These are phyloP conservation scores for Excalfactoria chinensis DNA, from an alignment of 2,113 vertebrate species.

Conservation along the genomic window DNA sequence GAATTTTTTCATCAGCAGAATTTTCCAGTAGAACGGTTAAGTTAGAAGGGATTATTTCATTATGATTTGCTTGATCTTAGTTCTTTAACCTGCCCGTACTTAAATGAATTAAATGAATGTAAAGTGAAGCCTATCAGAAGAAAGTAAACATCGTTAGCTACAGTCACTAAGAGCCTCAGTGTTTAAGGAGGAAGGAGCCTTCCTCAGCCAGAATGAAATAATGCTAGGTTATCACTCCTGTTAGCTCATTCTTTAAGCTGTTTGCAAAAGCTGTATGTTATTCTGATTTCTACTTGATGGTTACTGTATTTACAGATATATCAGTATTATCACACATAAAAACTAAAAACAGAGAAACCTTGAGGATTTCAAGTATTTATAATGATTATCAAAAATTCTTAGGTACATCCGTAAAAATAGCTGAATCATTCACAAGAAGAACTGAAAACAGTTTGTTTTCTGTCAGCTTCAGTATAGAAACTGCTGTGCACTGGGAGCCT, in stretches of 20 bases:
- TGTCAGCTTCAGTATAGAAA: not conserved
- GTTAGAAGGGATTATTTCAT: not conserved
- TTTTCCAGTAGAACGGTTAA: not conserved
- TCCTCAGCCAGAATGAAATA: not conserved
- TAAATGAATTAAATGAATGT: not conserved
- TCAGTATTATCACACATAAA: not conserved
- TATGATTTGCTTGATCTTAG: not conserved
- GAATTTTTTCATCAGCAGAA: not conserved
- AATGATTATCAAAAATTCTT: not conserved
- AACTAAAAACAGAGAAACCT: not conserved
- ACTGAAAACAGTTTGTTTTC: not conserved
- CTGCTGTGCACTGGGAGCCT: not conserved
- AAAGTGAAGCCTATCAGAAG: not conserved
- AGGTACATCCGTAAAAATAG: not conserved
- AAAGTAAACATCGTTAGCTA: not conserved
- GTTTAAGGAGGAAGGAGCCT: not conserved
- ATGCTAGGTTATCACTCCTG: not conserved
- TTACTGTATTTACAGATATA: not conserved
- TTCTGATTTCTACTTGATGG: not conserved
- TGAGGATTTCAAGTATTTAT: not conserved
- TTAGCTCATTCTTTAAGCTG: not conserved
- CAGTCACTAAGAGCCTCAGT: not conserved
- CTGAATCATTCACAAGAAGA: not conserved
- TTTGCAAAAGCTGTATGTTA: not conserved
- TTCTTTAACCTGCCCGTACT: not conserved